Conservation (phyloP, 2,888 invertebrate species). For the Lathronympha strigana region DNA sequence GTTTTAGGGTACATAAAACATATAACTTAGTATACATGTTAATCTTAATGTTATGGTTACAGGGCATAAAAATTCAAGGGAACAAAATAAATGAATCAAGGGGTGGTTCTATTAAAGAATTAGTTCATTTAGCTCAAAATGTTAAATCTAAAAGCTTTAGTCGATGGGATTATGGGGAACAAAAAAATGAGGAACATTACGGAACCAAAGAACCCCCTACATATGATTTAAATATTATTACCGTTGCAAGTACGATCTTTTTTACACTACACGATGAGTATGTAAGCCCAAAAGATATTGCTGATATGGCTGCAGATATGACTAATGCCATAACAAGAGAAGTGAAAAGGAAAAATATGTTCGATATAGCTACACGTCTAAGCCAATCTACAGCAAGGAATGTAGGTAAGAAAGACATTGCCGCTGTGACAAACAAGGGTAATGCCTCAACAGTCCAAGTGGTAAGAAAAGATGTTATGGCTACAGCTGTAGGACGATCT, state of each 20-base stretch:
- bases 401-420: background rate
- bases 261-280: constrained; percentile 48
- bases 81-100: constrained; percentile 27
- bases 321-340: background rate
- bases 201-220: constrained; percentile 40
- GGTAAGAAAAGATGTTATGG: background rate
- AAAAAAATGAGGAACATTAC: constrained; percentile 46
- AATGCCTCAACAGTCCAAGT: background rate
- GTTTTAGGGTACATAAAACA: no score
- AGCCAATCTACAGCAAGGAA: no score
- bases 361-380: no score
- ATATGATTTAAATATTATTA: constrained; percentile 47
- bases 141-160: constrained; percentile 47
- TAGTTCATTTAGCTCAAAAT: constrained; percentile 53
- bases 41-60: background rate
- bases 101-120: constrained; percentile 50
- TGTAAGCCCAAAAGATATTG: constrained; percentile 47
- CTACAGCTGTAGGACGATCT: background rate
- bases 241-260: constrained; percentile 46
- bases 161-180: constrained; percentile 47
- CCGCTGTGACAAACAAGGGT: constrained; percentile 31
- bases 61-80: constrained; percentile 1
- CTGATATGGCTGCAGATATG: constrained; percentile 46
- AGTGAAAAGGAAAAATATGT: background rate
- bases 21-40: background rate